Evolutionary conservation across 35 echinoderm and acorn worm species (phyloP), one percentile per base, ranked within the genome.

Genomic region (Chiridota heheva): DNA sequence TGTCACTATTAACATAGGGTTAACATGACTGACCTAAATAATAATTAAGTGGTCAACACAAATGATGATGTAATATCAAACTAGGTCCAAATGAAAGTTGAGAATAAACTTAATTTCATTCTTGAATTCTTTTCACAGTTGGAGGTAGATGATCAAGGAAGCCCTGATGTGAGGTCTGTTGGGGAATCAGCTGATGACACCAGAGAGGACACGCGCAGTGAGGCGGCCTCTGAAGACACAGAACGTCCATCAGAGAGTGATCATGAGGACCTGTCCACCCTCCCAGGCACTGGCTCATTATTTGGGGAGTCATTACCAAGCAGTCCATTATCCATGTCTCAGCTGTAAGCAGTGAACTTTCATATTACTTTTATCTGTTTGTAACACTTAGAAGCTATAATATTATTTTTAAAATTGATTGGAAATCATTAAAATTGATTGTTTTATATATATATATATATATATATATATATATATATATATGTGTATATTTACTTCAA

Each of bases 161-260:
- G n/a, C n/a, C n/a, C 27, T 17, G 74, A 70, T 3, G 40, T 42
- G 26, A 71, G 67, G 38, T 34, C 72, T 2, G 45, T 58, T 30
- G 16, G 44, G 0, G 72, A 76, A 58, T 76, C 45, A 15, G 44
- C 59, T 46, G 93, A 97, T 45, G 93, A 91, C 8, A 60, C 44
- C 62, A 97, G 87, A 47, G 89, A 97, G n/a, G 91, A 89, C 15
- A 76, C 89, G 2, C 69, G 81, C 46, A 91, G 93, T 30, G 93
- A 91, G 40, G 74, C 88, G 15, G 89, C 72, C 35, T 88, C 87
- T 0, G 91, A 96, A 38, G 91, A 70, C 20, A 72, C 76, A 4
- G 91, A 96, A 10, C 80, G 87, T 42, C 91, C 86, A 48, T 96
- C 91, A 0, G 91, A 96, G 72, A 87, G 88, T 69, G 92, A 91